Percentiles rank a stretch among this genome's conserved stretches.
Evolutionary conservation across 2,113 vertebrate genomes (phyloP).

Genomic region (Scomber colias): DNA sequence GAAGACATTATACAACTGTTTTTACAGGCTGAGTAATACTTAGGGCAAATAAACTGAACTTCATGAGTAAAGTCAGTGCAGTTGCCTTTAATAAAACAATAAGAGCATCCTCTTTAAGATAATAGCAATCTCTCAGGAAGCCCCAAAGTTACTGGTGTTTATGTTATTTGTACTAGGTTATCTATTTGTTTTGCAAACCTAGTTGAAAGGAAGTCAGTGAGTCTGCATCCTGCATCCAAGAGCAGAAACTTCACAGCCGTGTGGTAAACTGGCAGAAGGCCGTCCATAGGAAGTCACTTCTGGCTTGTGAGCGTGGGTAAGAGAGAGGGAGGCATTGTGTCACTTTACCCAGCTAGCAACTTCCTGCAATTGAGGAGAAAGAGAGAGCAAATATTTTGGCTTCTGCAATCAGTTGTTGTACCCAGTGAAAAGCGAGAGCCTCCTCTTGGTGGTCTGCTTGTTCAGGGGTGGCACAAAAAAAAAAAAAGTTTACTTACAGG

Average conservation of each 20-base stretch:
- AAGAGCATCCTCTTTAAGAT: background rate
- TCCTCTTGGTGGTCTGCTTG: background rate
- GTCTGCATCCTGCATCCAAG: slow-evolving; percentile 38
- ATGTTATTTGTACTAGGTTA: slow-evolving; percentile 7
- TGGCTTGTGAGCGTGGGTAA: slow-evolving; percentile 11
- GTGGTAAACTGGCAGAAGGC: slow-evolving; percentile 5
- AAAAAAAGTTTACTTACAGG: background rate
- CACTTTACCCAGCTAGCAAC: slow-evolving; percentile 44
- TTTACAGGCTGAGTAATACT: no score
- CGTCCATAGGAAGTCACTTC: slow-evolving; percentile 7
- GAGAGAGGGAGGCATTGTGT: slow-evolving; percentile 31
- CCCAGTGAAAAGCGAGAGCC: slow-evolving; percentile 3
- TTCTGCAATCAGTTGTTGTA: slow-evolving; percentile 31
- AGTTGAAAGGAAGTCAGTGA: slow-evolving; percentile 18
- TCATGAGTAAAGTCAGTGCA: no score
- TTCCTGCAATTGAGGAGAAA: slow-evolving; percentile 68
- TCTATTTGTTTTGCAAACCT: slow-evolving; percentile 29
- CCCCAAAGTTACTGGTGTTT: background rate
- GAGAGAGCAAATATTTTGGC: slow-evolving; percentile 48
- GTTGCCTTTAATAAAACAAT: background rate
- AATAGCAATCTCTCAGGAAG: background rate
- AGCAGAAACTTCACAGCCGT: slow-evolving; percentile 17
- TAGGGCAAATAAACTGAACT: no score
- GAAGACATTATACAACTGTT: no score
- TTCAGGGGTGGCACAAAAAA: background rate